These are phyloP conservation scores for Argyrosomus regius DNA, from an alignment of 2,797 vertebrate species.

Conservation along the genomic window DNA sequence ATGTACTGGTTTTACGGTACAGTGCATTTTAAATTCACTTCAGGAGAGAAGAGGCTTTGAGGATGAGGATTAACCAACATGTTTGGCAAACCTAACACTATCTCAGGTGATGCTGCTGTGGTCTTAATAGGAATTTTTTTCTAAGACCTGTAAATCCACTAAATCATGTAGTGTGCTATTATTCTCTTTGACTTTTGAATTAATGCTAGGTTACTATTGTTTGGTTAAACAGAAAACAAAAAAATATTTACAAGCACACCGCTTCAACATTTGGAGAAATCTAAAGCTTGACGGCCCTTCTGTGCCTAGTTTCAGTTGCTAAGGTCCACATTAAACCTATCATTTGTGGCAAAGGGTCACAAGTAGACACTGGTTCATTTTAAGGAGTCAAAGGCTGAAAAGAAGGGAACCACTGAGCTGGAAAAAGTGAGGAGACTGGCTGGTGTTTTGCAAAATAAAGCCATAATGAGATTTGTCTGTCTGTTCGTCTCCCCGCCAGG, in stretches of 20 bases:
- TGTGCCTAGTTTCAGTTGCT: neutral
- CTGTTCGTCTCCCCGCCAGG: slow-evolving; percentile 79
- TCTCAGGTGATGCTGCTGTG: neutral
- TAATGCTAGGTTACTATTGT: no score
- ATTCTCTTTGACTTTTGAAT: no score
- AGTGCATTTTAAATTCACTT: no score
- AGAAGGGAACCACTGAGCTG: no score
- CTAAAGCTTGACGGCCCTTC: neutral
- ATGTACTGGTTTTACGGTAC: no score
- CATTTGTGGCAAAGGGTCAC: neutral
- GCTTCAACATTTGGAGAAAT: neutral
- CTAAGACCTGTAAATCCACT: no score
- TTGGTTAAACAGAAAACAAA: no score
- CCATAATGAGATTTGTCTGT: slow-evolving; percentile 1
- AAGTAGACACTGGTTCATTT: neutral
- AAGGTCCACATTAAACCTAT: neutral
- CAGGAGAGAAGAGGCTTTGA: no score
- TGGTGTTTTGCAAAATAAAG: neutral
- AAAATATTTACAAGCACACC: neutral
- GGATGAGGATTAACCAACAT: no score
- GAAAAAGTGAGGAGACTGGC: neutral
- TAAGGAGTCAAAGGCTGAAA: neutral
- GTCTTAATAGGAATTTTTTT: neutral
- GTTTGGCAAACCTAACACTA: neutral
- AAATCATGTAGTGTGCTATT: neutral